These are phyloP conservation scores for Lepus americanus DNA, from an alignment of 2,113 vertebrate genomes.

Conservation along the genomic window DNA sequence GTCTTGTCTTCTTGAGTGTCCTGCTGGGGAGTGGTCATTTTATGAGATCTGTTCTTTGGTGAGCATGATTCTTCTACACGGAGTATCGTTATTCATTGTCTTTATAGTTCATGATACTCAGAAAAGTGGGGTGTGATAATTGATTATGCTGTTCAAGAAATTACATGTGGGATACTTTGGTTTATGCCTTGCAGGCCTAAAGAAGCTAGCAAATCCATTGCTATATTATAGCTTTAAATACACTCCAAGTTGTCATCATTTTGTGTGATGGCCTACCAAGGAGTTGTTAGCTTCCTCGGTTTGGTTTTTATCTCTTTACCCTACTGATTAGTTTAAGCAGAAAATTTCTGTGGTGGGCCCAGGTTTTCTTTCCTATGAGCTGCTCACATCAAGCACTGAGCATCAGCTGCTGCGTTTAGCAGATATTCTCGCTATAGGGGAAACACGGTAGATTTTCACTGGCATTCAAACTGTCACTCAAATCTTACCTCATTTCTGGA, in stretches of 20 bases:
- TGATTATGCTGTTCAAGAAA: constrained; percentile 29
- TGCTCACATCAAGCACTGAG: not conserved
- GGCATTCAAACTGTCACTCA: constrained; percentile 8
- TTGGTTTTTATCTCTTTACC: constrained; percentile 28
- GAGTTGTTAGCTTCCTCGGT: not conserved
- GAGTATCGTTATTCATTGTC: not conserved
- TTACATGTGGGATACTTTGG: not conserved
- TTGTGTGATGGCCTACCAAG: not conserved
- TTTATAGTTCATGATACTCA: constrained; percentile 10
- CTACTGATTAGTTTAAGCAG: not conserved
- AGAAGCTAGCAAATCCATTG: not conserved
- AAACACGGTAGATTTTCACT: not conserved
- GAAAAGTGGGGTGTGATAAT: not conserved
- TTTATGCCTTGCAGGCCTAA: not conserved
- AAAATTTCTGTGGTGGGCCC: not conserved
- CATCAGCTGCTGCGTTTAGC: not conserved
- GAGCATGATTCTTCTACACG: not conserved
- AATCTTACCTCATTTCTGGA: constrained; percentile 34
- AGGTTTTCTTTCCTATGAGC: not conserved
- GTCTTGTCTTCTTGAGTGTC: not conserved
- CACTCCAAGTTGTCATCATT: not conserved
- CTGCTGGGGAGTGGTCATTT: not conserved
- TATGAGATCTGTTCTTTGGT: not conserved
- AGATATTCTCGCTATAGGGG: not conserved
- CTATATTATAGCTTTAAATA: not conserved